phyloP scores from a whole-genome alignment of 1,140 invertebrate genomes.

The Wiebesia pumilae region DNA sequence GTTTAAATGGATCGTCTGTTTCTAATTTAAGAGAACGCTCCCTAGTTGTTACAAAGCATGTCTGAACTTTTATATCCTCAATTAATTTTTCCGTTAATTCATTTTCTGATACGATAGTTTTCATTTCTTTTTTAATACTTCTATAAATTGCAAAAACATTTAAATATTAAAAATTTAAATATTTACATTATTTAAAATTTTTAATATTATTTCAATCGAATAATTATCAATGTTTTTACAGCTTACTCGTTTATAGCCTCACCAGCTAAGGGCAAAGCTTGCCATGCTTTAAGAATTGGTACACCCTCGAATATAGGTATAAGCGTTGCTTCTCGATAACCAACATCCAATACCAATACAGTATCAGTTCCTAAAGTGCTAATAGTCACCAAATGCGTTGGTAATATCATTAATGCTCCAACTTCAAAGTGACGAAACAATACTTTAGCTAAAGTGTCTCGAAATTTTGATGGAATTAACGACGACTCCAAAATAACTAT shows the following conservation, averaged over 20 bases:
- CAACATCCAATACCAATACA: constrained; percentile 89
- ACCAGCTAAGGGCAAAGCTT: constrained; percentile 84
- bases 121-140: constrained; percentile 62
- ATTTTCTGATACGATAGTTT: constrained; percentile 63
- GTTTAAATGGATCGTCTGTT: constrained; percentile 69
- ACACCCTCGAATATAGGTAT: constrained; percentile 92
- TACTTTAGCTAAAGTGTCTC: constrained; percentile 92
- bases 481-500: constrained; percentile 94
- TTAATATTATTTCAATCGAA: background rate
- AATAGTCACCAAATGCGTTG: constrained; percentile 87
- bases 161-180: no score
- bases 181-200: constrained; percentile 11
- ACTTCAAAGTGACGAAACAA: constrained; percentile 96
- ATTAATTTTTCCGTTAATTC: constrained; percentile 76
- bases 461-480: constrained; percentile 85
- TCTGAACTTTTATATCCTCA: constrained; percentile 84
- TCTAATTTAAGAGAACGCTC: constrained; percentile 80
- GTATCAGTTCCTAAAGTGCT: constrained; percentile 85
- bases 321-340: constrained; percentile 87
- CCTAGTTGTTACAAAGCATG: constrained; percentile 89
- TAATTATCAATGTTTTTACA: background rate
- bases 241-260: constrained; percentile 80
- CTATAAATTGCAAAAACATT: constrained; percentile 60
- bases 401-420: constrained; percentile 79
- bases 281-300: constrained; percentile 86